A percentile compares a stretch with the other conserved stretches of the same genome.
Conservation (phyloP, 1,140 invertebrate genomes). For the Thalassaphorura encarpata region DNA sequence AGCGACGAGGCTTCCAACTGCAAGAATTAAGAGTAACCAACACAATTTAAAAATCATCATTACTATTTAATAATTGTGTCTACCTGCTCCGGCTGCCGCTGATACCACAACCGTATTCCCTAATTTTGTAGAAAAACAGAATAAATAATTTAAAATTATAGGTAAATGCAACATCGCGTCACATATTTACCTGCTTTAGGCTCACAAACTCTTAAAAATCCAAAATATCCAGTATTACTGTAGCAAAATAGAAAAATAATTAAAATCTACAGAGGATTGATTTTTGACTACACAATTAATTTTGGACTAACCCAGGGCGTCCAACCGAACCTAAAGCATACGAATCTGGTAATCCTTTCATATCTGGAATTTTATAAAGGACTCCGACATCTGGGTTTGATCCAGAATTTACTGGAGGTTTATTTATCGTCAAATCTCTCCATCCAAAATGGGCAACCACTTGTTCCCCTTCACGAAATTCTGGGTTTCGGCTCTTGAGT, state of each 20-base stretch:
- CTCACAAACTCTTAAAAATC: constrained; percentile 53
- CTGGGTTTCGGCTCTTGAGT: background rate
- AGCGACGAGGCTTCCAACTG: constrained; percentile 57
- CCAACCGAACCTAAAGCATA: constrained; percentile 29
- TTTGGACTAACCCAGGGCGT: background rate
- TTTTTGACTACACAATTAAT: background rate
- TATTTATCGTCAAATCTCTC: constrained; percentile 9
- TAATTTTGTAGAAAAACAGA: too few relatives aligned
- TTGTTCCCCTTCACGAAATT: background rate
- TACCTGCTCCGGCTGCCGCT: constrained; percentile 7
- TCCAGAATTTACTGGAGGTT: constrained; percentile 3
- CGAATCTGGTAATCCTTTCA: constrained; percentile 6
- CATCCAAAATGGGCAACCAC: constrained; percentile 12
- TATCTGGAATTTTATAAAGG: constrained; percentile 8
- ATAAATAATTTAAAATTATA: too few relatives aligned
- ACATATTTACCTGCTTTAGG: constrained; percentile 56
- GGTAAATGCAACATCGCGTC: background rate
- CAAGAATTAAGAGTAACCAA: constrained; percentile 54
- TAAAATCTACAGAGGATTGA: background rate
- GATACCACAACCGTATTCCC: constrained; percentile 45
- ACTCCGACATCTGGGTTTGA: constrained; percentile 4
- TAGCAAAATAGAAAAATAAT: constrained; percentile 37
- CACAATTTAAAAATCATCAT: constrained; percentile 14
- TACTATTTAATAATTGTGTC: background rate
- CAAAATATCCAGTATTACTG: constrained; percentile 59